phyloP scores from a whole-genome alignment of 2,888 invertebrate species.

The Dilophus febrilis region DNA sequence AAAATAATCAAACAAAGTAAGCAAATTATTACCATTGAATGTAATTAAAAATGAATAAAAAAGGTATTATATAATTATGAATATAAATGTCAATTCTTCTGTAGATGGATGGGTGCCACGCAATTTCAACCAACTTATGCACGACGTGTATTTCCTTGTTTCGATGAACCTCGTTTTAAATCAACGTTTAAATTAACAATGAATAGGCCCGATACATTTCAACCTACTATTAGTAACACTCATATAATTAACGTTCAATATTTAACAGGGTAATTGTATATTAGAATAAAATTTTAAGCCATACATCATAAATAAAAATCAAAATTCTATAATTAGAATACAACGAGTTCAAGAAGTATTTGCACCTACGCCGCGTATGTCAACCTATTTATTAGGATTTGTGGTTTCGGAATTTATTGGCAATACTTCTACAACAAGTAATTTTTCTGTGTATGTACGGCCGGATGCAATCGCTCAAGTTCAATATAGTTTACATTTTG shows the following conservation, averaged over 20 bases:
- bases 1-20: background rate
- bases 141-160: conserved; percentile 58
- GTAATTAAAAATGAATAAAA: no score
- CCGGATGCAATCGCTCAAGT: conserved; percentile 48
- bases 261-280: background rate
- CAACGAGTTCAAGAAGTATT: conserved; percentile 23
- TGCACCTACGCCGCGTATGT: conserved; percentile 46
- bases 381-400: conserved; percentile 65
- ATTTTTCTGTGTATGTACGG: conserved; percentile 48
- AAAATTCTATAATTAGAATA: background rate
- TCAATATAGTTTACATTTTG: conserved; percentile 45
- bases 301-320: no score
- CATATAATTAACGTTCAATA: background rate
- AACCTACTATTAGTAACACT: conserved; percentile 1
- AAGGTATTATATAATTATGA: no score
- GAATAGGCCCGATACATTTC: conserved; percentile 20
- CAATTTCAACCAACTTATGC: conserved; percentile 53
- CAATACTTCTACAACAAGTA: conserved; percentile 17
- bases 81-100: background rate
- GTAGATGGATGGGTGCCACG: conserved; percentile 44
- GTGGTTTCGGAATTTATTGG: conserved; percentile 50
- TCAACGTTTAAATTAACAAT: conserved; percentile 40
- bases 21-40: no score
- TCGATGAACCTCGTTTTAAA: conserved; percentile 59
- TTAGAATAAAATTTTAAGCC: background rate